Conservation (phyloP, 2,888 invertebrate genomes). For the Apocheima hispidaria region DNA sequence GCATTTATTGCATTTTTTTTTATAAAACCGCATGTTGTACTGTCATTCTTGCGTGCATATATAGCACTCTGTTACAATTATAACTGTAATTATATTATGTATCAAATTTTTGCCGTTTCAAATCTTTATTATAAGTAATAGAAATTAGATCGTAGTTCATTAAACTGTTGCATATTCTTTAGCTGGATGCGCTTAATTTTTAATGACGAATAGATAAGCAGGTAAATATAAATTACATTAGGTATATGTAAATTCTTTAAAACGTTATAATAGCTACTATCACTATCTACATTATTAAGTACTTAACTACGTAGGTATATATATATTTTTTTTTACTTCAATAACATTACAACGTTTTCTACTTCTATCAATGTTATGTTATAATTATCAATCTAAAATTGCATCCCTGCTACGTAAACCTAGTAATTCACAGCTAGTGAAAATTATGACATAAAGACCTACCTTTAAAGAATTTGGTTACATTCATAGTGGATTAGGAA, state of each 20-base stretch:
- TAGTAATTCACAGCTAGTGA: too few relatives aligned
- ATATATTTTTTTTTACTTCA: not conserved
- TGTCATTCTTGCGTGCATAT: not conserved
- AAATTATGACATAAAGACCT: too few relatives aligned
- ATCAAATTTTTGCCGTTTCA: not conserved
- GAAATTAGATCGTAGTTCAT: not conserved
- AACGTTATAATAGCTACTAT: too few relatives aligned
- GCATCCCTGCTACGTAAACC: too few relatives aligned
- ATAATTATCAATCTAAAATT: too few relatives aligned
- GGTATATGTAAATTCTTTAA: too few relatives aligned
- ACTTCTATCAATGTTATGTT: too few relatives aligned
- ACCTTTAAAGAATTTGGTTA: not conserved
- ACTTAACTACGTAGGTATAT: too few relatives aligned
- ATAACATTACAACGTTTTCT: too few relatives aligned
- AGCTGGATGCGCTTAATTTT: not conserved
- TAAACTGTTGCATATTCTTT: not conserved
- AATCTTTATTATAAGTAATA: not conserved
- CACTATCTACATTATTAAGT: too few relatives aligned
- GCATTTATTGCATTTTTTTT: constrained; percentile 5
- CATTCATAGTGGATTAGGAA: not conserved
- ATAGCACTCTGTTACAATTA: not conserved
- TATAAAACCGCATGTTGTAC: not conserved
- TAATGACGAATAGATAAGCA: not conserved
- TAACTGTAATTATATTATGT: not conserved
- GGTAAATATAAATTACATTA: too few relatives aligned